Percentiles rank a stretch among this genome's conserved stretches.
Evolutionary conservation across 1,140 invertebrate genomes (phyloP).

Genomic region (Nasonia longicornis): DNA sequence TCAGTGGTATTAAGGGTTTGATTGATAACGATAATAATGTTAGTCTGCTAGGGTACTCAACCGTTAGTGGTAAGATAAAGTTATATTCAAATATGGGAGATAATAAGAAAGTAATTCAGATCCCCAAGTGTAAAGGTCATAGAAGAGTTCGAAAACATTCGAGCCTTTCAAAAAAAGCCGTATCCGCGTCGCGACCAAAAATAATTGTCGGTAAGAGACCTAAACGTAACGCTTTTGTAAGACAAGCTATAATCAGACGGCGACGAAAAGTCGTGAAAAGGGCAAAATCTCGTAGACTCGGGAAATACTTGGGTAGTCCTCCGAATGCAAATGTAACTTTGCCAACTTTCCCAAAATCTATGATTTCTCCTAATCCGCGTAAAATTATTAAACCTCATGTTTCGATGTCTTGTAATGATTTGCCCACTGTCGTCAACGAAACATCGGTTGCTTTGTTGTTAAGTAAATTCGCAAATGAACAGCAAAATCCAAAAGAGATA

Average conservation of each 20-base stretch:
- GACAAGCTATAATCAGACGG: slow-evolving; percentile 29
- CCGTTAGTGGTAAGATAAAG: background rate
- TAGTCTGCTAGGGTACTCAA: background rate
- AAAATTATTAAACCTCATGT: background rate
- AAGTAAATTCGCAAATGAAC: slow-evolving; percentile 18
- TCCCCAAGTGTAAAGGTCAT: background rate
- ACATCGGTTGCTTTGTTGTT: background rate
- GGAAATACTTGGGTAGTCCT: slow-evolving; percentile 46
- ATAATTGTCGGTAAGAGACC: slow-evolving; percentile 34
- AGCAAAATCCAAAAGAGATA: background rate
- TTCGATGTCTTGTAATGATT: slow-evolving; percentile 22
- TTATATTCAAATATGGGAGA: background rate
- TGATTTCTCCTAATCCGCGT: background rate
- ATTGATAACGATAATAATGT: background rate
- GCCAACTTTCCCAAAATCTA: slow-evolving; percentile 24
- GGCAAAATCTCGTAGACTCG: background rate
- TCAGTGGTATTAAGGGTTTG: background rate
- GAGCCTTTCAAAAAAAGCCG: slow-evolving; percentile 17
- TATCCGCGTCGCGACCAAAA: background rate
- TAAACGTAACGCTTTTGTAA: slow-evolving; percentile 31
- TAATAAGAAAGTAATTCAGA: slow-evolving; percentile 8
- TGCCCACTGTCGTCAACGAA: background rate
- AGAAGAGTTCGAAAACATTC: slow-evolving; percentile 14
- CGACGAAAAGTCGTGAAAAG: background rate
- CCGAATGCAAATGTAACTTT: slow-evolving; percentile 46